Evolutionary conservation across 2,797 vertebrate species (phyloP).

Genomic region (Argya squamiceps): DNA sequence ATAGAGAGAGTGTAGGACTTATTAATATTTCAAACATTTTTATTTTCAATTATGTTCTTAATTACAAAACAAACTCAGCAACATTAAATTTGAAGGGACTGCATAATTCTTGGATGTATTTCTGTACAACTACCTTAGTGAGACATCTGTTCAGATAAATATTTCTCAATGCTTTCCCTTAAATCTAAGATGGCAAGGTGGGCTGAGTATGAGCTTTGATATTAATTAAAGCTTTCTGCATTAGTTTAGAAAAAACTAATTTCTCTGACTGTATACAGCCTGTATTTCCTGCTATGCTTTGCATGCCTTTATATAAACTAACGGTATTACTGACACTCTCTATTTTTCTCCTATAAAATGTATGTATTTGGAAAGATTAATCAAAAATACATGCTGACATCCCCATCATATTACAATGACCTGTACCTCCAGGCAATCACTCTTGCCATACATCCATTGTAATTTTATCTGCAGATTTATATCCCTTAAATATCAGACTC

Average conservation of each 20-base stretch:
- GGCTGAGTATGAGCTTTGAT: neutral
- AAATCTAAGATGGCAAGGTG: constrained; percentile 25
- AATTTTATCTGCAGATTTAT: neutral
- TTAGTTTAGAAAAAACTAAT: neutral
- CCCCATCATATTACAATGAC: neutral
- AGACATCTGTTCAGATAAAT: constrained; percentile 35
- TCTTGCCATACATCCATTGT: neutral
- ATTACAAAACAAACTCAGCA: constrained; percentile 23
- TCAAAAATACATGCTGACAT: neutral
- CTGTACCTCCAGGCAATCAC: neutral
- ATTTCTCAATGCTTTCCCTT: constrained; percentile 23
- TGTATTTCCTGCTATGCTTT: neutral
- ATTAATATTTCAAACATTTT: constrained; percentile 39
- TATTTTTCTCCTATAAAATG: neutral
- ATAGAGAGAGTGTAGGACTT: neutral
- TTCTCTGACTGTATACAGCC: neutral
- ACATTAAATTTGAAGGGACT: constrained; percentile 33
- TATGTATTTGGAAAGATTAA: neutral
- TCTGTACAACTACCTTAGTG: neutral
- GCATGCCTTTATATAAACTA: neutral
- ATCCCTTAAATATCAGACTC: neutral
- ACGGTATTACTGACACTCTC: neutral
- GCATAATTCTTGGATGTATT: neutral
- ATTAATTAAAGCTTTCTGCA: constrained; percentile 7
- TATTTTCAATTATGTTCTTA: constrained; percentile 33